phyloP scores from a whole-genome alignment of 2,113 vertebrate genomes.

The Colinus virginianus region DNA sequence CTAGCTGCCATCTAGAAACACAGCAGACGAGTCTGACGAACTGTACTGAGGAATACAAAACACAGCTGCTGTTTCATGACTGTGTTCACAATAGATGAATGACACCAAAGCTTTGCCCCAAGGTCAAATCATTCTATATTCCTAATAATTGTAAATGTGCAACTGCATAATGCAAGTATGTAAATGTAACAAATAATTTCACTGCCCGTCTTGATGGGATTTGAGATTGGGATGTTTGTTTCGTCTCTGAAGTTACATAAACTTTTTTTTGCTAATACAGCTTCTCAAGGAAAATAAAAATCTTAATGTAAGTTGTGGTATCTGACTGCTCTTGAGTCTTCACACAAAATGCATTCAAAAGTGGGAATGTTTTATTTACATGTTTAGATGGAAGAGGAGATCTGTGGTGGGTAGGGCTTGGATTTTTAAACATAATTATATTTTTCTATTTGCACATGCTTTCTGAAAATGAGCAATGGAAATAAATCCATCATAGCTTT shows the following conservation, averaged over 20 bases:
- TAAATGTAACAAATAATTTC: background rate
- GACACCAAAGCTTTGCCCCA: background rate
- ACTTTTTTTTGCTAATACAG: background rate
- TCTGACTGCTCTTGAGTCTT: background rate
- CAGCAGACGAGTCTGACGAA: background rate
- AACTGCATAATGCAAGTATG: background rate
- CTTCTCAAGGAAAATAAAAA: background rate
- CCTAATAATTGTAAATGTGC: background rate
- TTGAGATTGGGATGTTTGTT: background rate
- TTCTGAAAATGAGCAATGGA: background rate
- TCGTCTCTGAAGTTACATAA: background rate
- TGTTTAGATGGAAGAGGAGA: background rate
- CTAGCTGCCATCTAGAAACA: background rate
- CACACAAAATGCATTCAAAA: background rate
- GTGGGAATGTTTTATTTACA: background rate
- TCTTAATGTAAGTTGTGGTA: background rate
- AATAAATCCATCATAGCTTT: background rate
- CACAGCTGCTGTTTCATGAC: background rate
- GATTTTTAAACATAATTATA: background rate
- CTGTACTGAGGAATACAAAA: background rate
- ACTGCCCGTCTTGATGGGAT: background rate
- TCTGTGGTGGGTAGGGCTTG: background rate
- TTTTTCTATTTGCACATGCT: background rate
- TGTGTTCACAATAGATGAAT: background rate
- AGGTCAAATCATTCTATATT: background rate